phyloP scores from a whole-genome alignment of 1,140 invertebrate genomes.

The Polypedilum vanderplanki region DNA sequence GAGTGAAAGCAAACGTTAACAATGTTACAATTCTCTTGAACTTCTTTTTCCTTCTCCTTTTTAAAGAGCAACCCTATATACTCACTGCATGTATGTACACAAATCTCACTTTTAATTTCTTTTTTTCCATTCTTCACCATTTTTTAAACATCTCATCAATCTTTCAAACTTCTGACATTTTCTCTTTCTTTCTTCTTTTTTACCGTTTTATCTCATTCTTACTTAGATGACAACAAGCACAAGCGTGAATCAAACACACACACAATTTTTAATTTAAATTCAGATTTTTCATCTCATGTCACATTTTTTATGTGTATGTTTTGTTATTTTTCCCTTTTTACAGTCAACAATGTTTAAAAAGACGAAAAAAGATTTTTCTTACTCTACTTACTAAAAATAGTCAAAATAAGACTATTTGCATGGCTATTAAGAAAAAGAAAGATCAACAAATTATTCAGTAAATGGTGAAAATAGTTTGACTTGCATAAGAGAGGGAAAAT shows the following conservation, averaged over 20 bases:
- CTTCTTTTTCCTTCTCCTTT: too few relatives aligned
- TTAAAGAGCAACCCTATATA: too few relatives aligned
- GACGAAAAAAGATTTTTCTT: too few relatives aligned
- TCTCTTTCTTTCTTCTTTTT: neutral
- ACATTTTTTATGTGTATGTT: neutral
- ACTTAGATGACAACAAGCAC: neutral
- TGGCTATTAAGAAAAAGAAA: too few relatives aligned
- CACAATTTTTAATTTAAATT: constrained; percentile 28
- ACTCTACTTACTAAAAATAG: too few relatives aligned
- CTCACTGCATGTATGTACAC: neutral
- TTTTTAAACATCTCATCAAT: constrained; percentile 19
- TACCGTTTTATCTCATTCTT: neutral
- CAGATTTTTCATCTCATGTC: constrained; percentile 23
- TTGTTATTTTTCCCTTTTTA: neutral
- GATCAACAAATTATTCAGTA: too few relatives aligned
- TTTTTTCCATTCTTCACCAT: neutral
- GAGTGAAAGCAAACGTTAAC: too few relatives aligned
- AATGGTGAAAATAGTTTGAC: too few relatives aligned
- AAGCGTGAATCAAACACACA: neutral
- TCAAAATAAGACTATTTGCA: too few relatives aligned
- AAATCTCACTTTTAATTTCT: neutral
- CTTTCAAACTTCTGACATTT: constrained; percentile 9
- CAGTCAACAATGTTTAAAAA: neutral
- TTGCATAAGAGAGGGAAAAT: too few relatives aligned
- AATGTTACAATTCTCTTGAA: too few relatives aligned